Conservation (phyloP, 2,888 invertebrate genomes). For the Incurvaria masculella region DNA sequence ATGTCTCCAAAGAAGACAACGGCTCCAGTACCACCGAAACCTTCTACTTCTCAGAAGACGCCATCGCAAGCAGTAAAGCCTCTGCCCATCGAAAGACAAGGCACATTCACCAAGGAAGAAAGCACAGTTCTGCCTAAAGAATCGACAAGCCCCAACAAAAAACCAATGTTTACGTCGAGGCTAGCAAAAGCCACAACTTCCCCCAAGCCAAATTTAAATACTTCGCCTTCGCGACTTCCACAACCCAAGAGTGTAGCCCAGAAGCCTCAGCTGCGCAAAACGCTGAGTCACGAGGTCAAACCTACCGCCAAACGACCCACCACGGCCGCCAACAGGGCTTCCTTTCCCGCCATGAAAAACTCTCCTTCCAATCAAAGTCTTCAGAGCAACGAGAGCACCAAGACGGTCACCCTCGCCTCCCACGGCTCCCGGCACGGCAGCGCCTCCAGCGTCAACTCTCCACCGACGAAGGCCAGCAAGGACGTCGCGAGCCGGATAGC, state of each 20-base stretch:
- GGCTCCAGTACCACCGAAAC: constrained; percentile 26
- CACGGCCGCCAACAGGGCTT: constrained; percentile 18
- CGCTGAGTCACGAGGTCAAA: constrained; percentile 22
- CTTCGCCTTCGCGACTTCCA: constrained; percentile 45
- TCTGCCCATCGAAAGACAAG: constrained; percentile 71
- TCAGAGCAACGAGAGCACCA: constrained; percentile 50
- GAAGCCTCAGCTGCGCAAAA: constrained; percentile 28
- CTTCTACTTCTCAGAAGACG: constrained; percentile 17
- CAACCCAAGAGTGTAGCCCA: constrained; percentile 24
- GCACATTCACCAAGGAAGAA: constrained; percentile 90
- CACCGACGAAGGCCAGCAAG: constrained; percentile 55
- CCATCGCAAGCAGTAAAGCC: constrained; percentile 33
- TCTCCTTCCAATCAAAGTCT: constrained; percentile 57
- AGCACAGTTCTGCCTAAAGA: constrained; percentile 39
- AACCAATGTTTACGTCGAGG: constrained; percentile 22
- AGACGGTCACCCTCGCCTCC: constrained; percentile 38
- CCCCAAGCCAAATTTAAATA: constrained; percentile 29
- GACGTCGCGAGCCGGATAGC: constrained; percentile 78
- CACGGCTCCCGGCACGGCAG: constrained; percentile 36
- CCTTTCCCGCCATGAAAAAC: constrained; percentile 37
- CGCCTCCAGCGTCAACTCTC: constrained; percentile 60
- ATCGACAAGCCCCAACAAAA: constrained; percentile 34
- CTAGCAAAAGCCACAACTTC: constrained; percentile 28
- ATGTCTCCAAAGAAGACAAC: constrained; percentile 30
- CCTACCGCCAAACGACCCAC: constrained; percentile 23